Conservation (phyloP, 2,888 invertebrate species). For the Callyntrura sp. region DNA sequence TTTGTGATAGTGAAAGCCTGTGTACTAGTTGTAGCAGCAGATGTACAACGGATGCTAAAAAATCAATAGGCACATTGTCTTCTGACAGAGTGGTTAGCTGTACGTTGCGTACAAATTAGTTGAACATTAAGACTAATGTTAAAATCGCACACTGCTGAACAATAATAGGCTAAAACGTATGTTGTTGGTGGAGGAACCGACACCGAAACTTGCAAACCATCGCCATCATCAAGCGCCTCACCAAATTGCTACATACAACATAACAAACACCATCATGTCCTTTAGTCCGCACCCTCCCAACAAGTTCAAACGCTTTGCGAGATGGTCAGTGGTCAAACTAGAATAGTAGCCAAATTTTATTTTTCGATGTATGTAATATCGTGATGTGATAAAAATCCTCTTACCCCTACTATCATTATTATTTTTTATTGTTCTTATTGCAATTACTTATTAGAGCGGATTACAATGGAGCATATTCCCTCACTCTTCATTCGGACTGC, state of each 20-base stretch:
- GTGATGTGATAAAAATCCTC: conserved; percentile 24
- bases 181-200: conserved; percentile 32
- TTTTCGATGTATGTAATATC: conserved; percentile 30
- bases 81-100: conserved; percentile 12
- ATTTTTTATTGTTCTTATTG: neutral
- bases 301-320: neutral
- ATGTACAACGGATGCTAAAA: conserved; percentile 6
- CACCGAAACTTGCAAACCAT: conserved; percentile 16
- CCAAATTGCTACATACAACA: neutral
- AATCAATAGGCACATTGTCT: conserved; percentile 2
- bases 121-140: conserved; percentile 30
- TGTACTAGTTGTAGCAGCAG: neutral
- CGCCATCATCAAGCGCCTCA: neutral
- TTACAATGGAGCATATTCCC: neutral
- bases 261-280: conserved; percentile 3
- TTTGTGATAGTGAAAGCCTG: conserved; percentile 51
- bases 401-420: conserved; percentile 24
- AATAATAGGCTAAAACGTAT: conserved; percentile 29
- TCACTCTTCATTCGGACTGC: neutral
- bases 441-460: conserved; percentile 4
- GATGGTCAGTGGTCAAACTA: conserved; percentile 69
- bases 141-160: conserved; percentile 36
- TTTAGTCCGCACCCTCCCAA: conserved; percentile 30
- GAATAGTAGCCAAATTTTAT: conserved; percentile 65
- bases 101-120: conserved; percentile 48